phyloP scores from a whole-genome alignment of 2,888 invertebrate genomes.

The Anthrax anthrax region DNA sequence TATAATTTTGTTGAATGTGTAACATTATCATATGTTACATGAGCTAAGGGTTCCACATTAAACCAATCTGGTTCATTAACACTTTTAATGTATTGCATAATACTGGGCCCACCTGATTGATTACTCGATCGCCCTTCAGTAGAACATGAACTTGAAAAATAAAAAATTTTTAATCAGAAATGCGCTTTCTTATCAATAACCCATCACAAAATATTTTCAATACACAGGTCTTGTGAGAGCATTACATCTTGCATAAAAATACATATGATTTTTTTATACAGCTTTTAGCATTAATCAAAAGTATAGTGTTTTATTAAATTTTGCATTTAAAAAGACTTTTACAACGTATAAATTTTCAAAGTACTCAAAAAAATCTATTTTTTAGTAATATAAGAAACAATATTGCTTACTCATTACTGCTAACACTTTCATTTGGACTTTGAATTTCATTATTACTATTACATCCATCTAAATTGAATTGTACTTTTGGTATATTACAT shows the following conservation, averaged over 20 bases:
- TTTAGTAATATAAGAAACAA: neutral
- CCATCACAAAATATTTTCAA: too few species aligned
- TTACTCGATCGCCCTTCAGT: constrained; percentile 12
- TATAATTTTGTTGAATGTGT: constrained; percentile 39
- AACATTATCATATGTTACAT: constrained; percentile 37
- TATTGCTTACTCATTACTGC: constrained; percentile 30
- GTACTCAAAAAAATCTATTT: neutral
- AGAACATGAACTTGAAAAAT: constrained; percentile 5
- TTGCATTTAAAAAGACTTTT: too few species aligned
- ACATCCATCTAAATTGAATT: constrained; percentile 27
- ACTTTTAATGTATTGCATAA: constrained; percentile 13
- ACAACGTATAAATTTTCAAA: neutral
- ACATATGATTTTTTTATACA: too few species aligned
- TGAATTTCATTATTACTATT: constrained; percentile 10
- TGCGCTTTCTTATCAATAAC: too few species aligned
- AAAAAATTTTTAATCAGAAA: neutral
- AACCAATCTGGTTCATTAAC: constrained; percentile 34
- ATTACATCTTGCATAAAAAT: too few species aligned
- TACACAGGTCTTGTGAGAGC: too few species aligned
- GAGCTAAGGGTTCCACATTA: constrained; percentile 39
- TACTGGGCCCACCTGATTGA: constrained; percentile 15
- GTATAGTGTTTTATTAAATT: too few species aligned
- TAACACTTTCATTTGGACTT: constrained; percentile 29
- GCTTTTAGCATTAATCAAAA: too few species aligned
- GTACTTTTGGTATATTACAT: constrained; percentile 23